Conservation (phyloP, 2,113 vertebrate species). For the Herpetotheres cachinnans region DNA sequence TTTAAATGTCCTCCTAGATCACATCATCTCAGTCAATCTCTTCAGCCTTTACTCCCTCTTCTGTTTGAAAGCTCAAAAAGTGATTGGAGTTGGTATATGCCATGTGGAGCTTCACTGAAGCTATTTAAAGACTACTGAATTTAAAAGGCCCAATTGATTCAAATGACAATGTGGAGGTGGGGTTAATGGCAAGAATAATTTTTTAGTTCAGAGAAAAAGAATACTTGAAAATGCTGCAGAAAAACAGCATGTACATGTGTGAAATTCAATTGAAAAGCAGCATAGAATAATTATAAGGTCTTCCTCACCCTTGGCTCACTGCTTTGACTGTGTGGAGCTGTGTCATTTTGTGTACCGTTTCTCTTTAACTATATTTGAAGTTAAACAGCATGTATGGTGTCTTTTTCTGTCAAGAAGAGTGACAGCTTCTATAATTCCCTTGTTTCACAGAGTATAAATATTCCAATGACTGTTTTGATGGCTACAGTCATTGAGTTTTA, state of each 20-base stretch:
- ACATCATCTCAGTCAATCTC: background rate
- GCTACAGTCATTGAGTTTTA: slow-evolving; percentile 51
- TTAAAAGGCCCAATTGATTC: background rate
- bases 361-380: slow-evolving; percentile 58
- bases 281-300: background rate
- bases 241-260: background rate
- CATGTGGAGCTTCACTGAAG: background rate
- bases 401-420: slow-evolving; percentile 65
- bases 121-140: slow-evolving; percentile 10
- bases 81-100: background rate
- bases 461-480: slow-evolving; percentile 56
- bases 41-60: background rate
- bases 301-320: slow-evolving; percentile 19
- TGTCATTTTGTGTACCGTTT: slow-evolving; percentile 9
- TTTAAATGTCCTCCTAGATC: background rate
- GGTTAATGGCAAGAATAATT: background rate
- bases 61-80: background rate
- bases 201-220: background rate
- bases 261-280: background rate
- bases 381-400: slow-evolving; percentile 57
- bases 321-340: background rate
- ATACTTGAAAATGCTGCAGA: background rate
- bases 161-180: background rate
- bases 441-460: slow-evolving; percentile 58
- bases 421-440: slow-evolving; percentile 61